These are phyloP conservation scores for Crematogaster levior DNA, from an alignment of 2,888 invertebrate species.

Conservation along the genomic window DNA sequence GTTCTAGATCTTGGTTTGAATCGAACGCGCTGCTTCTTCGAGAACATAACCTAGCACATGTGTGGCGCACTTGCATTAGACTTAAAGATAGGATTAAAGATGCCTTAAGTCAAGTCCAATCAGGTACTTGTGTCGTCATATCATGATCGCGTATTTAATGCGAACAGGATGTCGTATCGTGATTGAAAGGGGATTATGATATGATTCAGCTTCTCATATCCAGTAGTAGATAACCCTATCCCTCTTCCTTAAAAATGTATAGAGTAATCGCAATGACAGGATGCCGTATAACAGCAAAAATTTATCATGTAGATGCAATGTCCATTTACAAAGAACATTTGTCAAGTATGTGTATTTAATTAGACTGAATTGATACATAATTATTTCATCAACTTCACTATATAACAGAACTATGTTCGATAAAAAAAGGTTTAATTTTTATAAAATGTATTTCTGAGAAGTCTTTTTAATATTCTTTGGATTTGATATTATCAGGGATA, in stretches of 20 bases:
- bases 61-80: not conserved
- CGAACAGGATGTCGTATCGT: too few species aligned
- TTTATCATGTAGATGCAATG: not conserved
- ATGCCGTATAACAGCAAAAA: not conserved
- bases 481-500: too few species aligned
- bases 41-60: constrained; percentile 3
- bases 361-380: not conserved
- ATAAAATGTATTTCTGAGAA: too few species aligned
- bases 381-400: not conserved
- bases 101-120: too few species aligned
- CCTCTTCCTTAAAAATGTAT: not conserved
- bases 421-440: not conserved
- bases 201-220: not conserved
- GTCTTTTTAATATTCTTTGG: too few species aligned
- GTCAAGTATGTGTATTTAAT: not conserved
- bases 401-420: not conserved
- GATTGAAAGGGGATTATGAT: too few species aligned
- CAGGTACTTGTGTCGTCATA: too few species aligned
- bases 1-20: not conserved
- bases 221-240: not conserved
- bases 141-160: too few species aligned
- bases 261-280: not conserved
- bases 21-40: not conserved
- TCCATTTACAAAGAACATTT: not conserved
- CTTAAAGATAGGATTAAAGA: not conserved